These are phyloP conservation scores for Calosoma granatense DNA, from an alignment of 1,140 invertebrate genomes.

Conservation along the genomic window DNA sequence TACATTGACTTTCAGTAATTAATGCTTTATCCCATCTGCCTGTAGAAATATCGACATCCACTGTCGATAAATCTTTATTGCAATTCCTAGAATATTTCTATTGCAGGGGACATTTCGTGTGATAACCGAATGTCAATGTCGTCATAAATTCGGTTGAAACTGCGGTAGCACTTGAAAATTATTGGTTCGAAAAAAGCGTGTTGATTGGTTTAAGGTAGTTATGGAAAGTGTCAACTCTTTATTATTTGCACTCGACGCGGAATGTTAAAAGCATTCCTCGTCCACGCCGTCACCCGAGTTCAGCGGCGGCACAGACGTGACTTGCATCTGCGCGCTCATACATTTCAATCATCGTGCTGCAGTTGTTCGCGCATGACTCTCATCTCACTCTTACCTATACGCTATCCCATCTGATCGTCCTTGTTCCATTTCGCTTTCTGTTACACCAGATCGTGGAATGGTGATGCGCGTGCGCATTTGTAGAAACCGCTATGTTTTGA, in stretches of 20 bases:
- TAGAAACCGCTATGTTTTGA: no score
- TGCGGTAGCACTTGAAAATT: slow-evolving; percentile 12
- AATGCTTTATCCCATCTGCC: no score
- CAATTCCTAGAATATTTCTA: no score
- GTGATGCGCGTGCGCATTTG: slow-evolving; percentile 5
- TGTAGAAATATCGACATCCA: no score
- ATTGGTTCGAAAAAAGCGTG: slow-evolving; percentile 21
- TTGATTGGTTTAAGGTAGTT: slow-evolving; percentile 20
- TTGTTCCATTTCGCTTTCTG: no score
- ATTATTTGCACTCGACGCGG: neutral
- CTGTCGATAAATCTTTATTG: no score
- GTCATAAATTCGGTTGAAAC: neutral
- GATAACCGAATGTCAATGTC: neutral
- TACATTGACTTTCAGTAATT: no score
- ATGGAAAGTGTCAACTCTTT: slow-evolving; percentile 12
- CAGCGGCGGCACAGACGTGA: slow-evolving; percentile 19
- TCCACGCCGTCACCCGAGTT: neutral
- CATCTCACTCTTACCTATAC: slow-evolving; percentile 14
- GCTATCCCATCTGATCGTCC: no score
- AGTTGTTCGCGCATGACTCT: slow-evolving; percentile 23
- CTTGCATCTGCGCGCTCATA: slow-evolving; percentile 22
- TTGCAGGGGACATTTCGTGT: no score
- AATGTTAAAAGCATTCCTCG: neutral
- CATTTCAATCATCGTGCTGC: slow-evolving; percentile 27
- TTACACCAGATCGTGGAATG: no score